phyloP scores from a whole-genome alignment of 2,113 vertebrate genomes.

The Tragelaphus strepsiceros region DNA sequence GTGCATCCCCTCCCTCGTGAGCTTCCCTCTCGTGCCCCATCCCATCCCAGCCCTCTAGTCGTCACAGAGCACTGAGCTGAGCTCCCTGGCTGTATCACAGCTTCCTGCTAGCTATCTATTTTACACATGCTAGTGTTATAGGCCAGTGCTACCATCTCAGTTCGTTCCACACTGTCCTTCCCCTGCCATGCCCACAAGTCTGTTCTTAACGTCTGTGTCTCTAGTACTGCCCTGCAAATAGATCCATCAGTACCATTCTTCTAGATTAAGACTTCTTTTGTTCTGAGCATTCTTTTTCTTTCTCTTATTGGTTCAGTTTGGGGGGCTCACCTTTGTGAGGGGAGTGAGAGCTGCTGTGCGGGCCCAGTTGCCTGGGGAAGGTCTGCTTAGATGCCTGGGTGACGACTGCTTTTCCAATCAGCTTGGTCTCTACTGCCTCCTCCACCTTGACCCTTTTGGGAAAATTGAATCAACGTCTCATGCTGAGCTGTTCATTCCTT shows the following conservation, averaged over 20 bases:
- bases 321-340: slow-evolving; percentile 84
- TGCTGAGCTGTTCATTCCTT: background rate
- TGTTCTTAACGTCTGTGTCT: background rate
- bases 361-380: slow-evolving; percentile 87
- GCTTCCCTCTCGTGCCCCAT: background rate
- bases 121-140: background rate
- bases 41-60: background rate
- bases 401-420: slow-evolving; percentile 81
- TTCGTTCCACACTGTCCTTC: background rate
- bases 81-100: background rate
- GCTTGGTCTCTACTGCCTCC: slow-evolving; percentile 81
- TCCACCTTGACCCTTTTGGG: slow-evolving; percentile 82
- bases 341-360: slow-evolving; percentile 82
- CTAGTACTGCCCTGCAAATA: background rate
- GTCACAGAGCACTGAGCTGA: rapidly evolving
- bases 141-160: background rate
- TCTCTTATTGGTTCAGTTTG: slow-evolving; percentile 78
- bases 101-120: background rate
- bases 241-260: background rate
- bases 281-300: background rate
- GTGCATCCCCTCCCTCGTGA: background rate
- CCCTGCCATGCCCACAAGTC: background rate
- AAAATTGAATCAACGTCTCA: slow-evolving; percentile 36
- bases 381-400: slow-evolving; percentile 78
- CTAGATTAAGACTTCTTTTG: background rate